Percentiles rank a stretch among this genome's conserved stretches.
Conservation (phyloP, 1,140 invertebrate genomes). For the Pentalonia nigronervosa region DNA sequence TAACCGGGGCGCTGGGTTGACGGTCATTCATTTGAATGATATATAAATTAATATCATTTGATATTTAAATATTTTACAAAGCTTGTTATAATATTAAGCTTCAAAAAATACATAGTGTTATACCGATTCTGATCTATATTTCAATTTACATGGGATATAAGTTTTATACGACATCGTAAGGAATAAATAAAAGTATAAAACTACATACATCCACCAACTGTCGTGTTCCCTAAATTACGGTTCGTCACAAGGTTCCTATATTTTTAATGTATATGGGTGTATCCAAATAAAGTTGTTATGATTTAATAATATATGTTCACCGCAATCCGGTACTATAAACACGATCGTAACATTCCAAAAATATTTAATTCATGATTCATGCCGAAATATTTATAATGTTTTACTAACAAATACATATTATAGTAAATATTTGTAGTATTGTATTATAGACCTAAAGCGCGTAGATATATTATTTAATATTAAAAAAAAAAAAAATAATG, state of each 20-base stretch:
- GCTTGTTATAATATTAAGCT: not conserved
- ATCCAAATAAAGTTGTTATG: not conserved
- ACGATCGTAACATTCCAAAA: not conserved
- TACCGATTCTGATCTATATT: not conserved
- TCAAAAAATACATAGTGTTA: not conserved
- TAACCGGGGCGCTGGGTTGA: not conserved
- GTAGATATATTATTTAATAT: not conserved
- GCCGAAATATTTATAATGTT: not conserved
- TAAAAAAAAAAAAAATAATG: not conserved
- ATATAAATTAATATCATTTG: not conserved
- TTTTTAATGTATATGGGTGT: not conserved
- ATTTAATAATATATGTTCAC: not conserved
- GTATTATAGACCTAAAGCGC: not conserved
- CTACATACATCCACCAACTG: not conserved
- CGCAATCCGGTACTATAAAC: not conserved
- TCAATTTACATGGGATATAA: not conserved
- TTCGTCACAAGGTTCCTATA: not conserved
- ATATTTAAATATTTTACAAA: constrained; percentile 1
- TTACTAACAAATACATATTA: not conserved
- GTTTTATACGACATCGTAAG: not conserved
- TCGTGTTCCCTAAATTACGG: not conserved
- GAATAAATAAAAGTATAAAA: not conserved
- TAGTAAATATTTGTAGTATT: too few species aligned
- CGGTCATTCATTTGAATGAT: not conserved
- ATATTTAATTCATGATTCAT: not conserved